phyloP scores from a whole-genome alignment of 2,113 vertebrate genomes.

The Paralichthys olivaceus region DNA sequence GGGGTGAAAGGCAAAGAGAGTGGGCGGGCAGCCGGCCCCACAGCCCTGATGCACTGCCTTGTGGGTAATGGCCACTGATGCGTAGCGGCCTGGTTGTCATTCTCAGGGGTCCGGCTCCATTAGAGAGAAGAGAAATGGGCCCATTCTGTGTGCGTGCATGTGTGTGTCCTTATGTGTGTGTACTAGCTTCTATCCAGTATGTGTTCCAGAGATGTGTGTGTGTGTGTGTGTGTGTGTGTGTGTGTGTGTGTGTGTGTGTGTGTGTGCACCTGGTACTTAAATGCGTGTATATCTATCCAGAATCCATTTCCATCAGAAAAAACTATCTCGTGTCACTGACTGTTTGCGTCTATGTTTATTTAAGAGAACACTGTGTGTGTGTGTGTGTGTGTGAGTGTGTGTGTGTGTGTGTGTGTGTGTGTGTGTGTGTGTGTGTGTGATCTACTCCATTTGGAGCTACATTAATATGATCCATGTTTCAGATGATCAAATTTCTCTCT shows the following conservation, averaged over 20 bases:
- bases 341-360: slow-evolving; percentile 28
- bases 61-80: slow-evolving; percentile 74
- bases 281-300: neutral
- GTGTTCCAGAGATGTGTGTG: slow-evolving; percentile 6
- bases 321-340: neutral
- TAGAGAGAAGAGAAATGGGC: slow-evolving; percentile 61
- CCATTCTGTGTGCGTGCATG: neutral
- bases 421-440: neutral
- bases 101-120: slow-evolving; percentile 70
- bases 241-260: neutral
- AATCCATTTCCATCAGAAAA: slow-evolving; percentile 31
- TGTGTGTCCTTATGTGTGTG: slow-evolving; percentile 19
- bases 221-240: slow-evolving; percentile 5
- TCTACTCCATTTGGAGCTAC: slow-evolving; percentile 35
- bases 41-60: slow-evolving; percentile 65
- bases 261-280: neutral
- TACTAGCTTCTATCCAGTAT: slow-evolving; percentile 1
- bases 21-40: slow-evolving; percentile 49
- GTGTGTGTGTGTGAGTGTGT: neutral
- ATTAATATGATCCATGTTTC: slow-evolving; percentile 38
- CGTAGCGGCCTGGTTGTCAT: slow-evolving; percentile 71
- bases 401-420: slow-evolving; percentile 23
- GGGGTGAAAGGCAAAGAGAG: slow-evolving; percentile 69
- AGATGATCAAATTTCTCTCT: slow-evolving; percentile 37
- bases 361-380: slow-evolving; percentile 5